These are phyloP conservation scores for Julus scandinavius DNA, from an alignment of 2,888 invertebrate species.

Conservation along the genomic window DNA sequence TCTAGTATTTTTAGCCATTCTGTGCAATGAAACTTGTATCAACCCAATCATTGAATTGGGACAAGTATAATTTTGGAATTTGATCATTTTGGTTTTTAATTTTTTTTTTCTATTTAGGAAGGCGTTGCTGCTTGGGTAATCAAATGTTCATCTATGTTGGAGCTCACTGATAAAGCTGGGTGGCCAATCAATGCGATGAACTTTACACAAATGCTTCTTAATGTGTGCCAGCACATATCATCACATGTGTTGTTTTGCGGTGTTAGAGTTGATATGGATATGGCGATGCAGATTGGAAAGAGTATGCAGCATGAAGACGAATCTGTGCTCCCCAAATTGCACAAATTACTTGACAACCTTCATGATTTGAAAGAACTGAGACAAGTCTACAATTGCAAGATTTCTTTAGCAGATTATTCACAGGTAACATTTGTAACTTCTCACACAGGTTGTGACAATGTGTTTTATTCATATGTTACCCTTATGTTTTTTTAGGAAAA, in stretches of 20 bases:
- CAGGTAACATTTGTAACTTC: background rate
- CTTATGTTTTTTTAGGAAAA: background rate
- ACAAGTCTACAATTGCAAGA: constrained; percentile 25
- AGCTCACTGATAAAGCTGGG: constrained; percentile 24
- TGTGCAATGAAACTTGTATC: no score
- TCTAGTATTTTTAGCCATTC: no score
- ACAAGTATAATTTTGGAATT: no score
- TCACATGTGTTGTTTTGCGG: background rate
- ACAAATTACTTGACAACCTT: constrained; percentile 37
- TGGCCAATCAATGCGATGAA: constrained; percentile 41
- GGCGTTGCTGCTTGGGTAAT: background rate
- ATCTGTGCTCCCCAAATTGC: background rate
- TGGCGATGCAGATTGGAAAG: constrained; percentile 20
- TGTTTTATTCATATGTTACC: no score
- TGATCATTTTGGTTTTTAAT: no score
- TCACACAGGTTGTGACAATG: background rate
- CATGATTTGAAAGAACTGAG: constrained; percentile 19
- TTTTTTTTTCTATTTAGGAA: constrained; percentile 29
- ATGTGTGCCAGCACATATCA: constrained; percentile 19
- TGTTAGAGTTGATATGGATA: background rate
- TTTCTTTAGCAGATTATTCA: constrained; percentile 43
- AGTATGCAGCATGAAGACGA: background rate
- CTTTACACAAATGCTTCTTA: constrained; percentile 22
- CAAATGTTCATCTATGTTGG: background rate
- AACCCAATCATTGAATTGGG: no score